Percentiles rank a stretch among this genome's conserved stretches.
These are phyloP conservation scores for Rhynchonycteris naso DNA, from an alignment of 2,797 vertebrate species.

Conservation along the genomic window DNA sequence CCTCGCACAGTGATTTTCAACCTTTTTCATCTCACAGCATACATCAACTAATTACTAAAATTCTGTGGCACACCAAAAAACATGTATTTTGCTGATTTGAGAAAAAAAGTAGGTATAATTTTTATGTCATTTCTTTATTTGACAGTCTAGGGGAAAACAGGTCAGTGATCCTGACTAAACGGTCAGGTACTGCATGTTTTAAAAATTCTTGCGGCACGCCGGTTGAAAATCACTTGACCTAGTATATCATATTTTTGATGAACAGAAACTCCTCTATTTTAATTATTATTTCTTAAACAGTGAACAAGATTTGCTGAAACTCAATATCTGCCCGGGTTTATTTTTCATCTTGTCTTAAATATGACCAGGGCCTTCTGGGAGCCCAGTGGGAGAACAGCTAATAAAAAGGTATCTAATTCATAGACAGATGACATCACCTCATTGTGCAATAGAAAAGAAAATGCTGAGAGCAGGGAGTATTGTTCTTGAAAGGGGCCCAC, in stretches of 20 bases:
- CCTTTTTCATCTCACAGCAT: background rate
- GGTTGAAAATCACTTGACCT: background rate
- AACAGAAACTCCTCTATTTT: background rate
- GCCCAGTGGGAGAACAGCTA: slow-evolving; percentile 60
- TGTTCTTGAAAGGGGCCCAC: background rate
- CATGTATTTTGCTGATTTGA: too few species aligned
- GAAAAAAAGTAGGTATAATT: background rate
- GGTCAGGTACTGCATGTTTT: background rate
- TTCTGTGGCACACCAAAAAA: too few species aligned
- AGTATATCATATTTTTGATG: background rate
- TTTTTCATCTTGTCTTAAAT: slow-evolving; percentile 76
- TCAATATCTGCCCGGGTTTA: slow-evolving; percentile 74
- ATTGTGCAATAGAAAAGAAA: background rate
- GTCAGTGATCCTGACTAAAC: background rate
- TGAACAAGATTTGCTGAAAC: slow-evolving; percentile 63
- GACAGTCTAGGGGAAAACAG: background rate
- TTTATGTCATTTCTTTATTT: background rate
- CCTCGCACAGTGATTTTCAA: background rate
- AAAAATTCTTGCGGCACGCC: background rate
- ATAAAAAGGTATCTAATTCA: slow-evolving; percentile 62
- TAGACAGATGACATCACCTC: slow-evolving; percentile 59
- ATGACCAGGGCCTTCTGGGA: slow-evolving; percentile 71
- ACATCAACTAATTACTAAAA: background rate
- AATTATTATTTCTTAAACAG: slow-evolving; percentile 73
- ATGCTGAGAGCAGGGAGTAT: accelerated